A percentile compares a stretch with the other conserved stretches of the same genome.
Evolutionary conservation across 2,888 invertebrate genomes (phyloP).

Genomic region (Caenorhabditis sp.): DNA sequence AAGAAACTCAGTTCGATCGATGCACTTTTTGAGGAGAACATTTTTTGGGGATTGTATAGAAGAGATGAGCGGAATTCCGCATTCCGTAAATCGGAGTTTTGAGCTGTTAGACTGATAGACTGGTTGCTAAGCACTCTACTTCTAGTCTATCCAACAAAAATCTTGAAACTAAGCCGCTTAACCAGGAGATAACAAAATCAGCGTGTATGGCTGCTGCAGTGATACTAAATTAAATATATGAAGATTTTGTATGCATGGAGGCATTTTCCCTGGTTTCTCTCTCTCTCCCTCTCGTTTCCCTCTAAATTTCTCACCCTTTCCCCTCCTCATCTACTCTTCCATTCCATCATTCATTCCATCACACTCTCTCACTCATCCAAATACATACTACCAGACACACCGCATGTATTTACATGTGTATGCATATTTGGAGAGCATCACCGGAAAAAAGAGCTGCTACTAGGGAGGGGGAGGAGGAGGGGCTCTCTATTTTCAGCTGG

Average conservation of each 20-base stretch:
- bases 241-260: slow-evolving; percentile 62
- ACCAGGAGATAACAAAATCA: background rate
- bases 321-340: slow-evolving; percentile 7
- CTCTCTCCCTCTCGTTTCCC: slow-evolving; percentile 29
- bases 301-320: slow-evolving; percentile 21
- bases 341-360: slow-evolving; percentile 19
- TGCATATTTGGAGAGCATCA: slow-evolving; percentile 3
- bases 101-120: no score
- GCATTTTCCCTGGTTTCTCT: slow-evolving; percentile 46
- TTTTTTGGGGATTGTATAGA: no score
- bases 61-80: no score
- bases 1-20: background rate
- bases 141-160: background rate
- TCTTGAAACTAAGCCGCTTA: background rate
- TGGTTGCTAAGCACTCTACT: background rate
- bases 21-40: background rate
- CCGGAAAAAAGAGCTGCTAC: background rate
- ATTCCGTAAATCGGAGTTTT: no score
- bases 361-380: slow-evolving; percentile 22
- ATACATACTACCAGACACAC: slow-evolving; percentile 43
- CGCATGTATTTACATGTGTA: slow-evolving; percentile 61
- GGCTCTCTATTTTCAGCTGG: background rate
- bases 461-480: no score
- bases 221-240: slow-evolving; percentile 64
- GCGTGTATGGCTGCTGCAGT: slow-evolving; percentile 18